Conservation (phyloP, 2,797 vertebrate genomes). For the Premnoplex brunnescens region DNA sequence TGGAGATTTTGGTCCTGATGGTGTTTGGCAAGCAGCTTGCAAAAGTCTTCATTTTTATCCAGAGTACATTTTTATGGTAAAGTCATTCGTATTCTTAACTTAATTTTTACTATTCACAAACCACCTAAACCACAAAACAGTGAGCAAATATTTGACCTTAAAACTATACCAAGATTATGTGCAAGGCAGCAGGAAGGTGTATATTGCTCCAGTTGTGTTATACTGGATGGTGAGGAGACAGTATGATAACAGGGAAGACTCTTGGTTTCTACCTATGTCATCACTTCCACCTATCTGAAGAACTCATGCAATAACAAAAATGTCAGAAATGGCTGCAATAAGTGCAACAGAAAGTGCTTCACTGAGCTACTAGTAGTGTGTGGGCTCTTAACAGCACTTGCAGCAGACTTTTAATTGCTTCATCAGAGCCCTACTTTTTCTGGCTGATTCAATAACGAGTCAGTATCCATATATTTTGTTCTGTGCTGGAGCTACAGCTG, state of each 20-base stretch:
- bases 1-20: not conserved
- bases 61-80: not conserved
- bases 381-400: not conserved
- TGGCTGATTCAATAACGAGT: not conserved
- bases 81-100: not conserved
- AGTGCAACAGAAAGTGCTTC: not conserved
- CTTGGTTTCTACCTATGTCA: not conserved
- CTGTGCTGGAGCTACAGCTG: not conserved
- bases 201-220: not conserved
- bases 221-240: not conserved
- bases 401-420: not conserved
- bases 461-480: not conserved
- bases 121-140: not conserved
- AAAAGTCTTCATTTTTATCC: not conserved
- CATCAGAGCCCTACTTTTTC: not conserved
- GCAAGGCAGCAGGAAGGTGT: not conserved
- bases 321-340: not conserved
- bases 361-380: not conserved
- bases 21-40: not conserved
- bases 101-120: not conserved
- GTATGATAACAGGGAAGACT: not conserved
- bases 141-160: not conserved
- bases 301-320: not conserved
- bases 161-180: not conserved
- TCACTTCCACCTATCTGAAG: not conserved